Conservation (phyloP, 2,113 vertebrate species). For the Clarias macrocephalus region DNA sequence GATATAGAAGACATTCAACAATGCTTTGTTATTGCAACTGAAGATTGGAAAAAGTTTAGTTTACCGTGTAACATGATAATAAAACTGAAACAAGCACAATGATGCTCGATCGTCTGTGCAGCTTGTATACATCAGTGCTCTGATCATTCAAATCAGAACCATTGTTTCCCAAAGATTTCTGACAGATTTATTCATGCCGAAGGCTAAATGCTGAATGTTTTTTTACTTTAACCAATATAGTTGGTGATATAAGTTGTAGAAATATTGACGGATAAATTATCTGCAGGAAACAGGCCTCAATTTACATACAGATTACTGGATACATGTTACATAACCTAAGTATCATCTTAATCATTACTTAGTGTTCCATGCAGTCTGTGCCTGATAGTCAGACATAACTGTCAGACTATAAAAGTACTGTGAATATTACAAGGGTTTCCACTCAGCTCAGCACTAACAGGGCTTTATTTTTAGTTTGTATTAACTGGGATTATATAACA, state of each 20-base stretch:
- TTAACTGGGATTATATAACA: conserved; percentile 54
- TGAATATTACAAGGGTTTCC: conserved; percentile 55
- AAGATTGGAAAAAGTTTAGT: too few relatives aligned
- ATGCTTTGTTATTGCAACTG: not conserved
- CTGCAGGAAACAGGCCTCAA: not conserved
- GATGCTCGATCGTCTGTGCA: not conserved
- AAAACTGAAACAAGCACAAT: too few relatives aligned
- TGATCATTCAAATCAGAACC: not conserved
- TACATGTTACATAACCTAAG: conserved; percentile 7
- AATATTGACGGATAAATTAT: not conserved
- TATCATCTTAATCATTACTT: conserved; percentile 28
- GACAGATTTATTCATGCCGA: not conserved
- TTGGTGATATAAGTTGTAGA: not conserved
- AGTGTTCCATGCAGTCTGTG: not conserved
- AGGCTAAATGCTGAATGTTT: not conserved
- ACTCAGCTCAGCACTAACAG: conserved; percentile 70
- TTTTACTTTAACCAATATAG: not conserved
- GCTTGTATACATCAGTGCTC: not conserved
- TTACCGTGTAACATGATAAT: not conserved
- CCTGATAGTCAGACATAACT: not conserved
- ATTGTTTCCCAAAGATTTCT: not conserved
- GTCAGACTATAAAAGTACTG: conserved; percentile 15
- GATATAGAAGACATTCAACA: not conserved
- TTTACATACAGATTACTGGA: not conserved
- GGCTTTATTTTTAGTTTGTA: conserved; percentile 53